These are phyloP conservation scores for Drosophila parabipectinata DNA, from an alignment of 1,140 invertebrate species.

Conservation along the genomic window DNA sequence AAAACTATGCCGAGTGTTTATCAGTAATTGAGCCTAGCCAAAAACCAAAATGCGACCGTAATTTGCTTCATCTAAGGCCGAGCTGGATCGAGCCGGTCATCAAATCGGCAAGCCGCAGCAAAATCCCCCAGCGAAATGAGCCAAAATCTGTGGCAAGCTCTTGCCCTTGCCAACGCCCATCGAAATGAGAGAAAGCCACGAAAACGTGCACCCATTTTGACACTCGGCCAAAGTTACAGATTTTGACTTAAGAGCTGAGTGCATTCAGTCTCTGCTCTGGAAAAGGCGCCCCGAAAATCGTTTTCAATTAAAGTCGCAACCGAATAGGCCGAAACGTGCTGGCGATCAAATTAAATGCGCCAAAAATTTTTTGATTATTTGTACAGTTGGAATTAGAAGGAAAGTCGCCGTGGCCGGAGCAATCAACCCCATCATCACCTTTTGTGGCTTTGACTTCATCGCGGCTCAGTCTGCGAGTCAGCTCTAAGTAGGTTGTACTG, in stretches of 20 bases:
- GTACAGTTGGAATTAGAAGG: conserved; percentile 76
- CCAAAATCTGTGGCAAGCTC: conserved; percentile 15
- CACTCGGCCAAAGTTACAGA: conserved; percentile 55
- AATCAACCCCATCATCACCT: conserved; percentile 81
- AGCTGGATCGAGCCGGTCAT: conserved; percentile 32
- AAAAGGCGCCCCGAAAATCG: conserved; percentile 70
- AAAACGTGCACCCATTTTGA: conserved; percentile 76
- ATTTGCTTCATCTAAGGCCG: conserved; percentile 33
- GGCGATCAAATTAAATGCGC: conserved; percentile 77
- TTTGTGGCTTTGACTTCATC: conserved; percentile 59
- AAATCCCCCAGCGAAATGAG: conserved; percentile 43
- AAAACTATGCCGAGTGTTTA: conserved; percentile 5
- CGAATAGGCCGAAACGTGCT: conserved; percentile 66
- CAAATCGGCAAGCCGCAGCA: conserved; percentile 30
- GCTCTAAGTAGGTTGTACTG: conserved; percentile 67
- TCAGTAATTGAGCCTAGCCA: conserved; percentile 22
- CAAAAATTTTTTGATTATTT: conserved; percentile 79
- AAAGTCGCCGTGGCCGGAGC: conserved; percentile 76
- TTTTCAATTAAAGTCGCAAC: conserved; percentile 72
- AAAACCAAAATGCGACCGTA: conserved; percentile 33
- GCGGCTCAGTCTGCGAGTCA: neutral
- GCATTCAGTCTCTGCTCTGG: conserved; percentile 37
- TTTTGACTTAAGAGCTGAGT: conserved; percentile 9
- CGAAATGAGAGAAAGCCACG: conserved; percentile 67
- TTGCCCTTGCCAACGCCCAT: conserved; percentile 70